Conservation (phyloP, 2,888 invertebrate genomes). For the Mystacides longicornis region DNA sequence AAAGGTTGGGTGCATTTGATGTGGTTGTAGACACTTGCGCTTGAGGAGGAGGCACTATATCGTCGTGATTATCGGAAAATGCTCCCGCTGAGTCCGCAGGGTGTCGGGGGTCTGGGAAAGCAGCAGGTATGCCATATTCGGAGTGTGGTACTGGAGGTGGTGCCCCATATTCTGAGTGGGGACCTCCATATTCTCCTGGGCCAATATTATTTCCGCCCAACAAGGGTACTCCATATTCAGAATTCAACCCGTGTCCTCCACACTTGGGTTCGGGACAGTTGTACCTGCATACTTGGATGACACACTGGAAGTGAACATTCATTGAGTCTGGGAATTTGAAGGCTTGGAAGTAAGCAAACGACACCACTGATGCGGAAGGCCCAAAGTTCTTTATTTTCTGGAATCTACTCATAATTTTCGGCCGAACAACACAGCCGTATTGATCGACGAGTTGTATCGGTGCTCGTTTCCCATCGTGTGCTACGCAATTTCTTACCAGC, state of each 20-base stretch:
- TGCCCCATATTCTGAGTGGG: constrained; percentile 63
- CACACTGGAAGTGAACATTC: constrained; percentile 96
- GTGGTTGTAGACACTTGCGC: constrained; percentile 70
- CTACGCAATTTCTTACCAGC: constrained; percentile 89
- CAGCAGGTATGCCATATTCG: constrained; percentile 70
- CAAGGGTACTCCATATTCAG: constrained; percentile 61
- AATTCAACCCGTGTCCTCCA: constrained; percentile 48
- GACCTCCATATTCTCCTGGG: constrained; percentile 57
- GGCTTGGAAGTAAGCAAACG: constrained; percentile 93
- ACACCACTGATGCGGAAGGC: constrained; percentile 87
- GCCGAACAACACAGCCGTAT: constrained; percentile 86
- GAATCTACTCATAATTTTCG: constrained; percentile 93
- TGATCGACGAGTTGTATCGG: constrained; percentile 91
- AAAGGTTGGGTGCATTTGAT: constrained; percentile 53
- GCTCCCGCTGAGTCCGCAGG: constrained; percentile 77
- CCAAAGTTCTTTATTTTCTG: constrained; percentile 95
- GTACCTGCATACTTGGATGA: constrained; percentile 89
- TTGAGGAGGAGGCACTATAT: constrained; percentile 72
- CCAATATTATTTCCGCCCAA: constrained; percentile 54
- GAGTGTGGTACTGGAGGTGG: constrained; percentile 56
- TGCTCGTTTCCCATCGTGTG: constrained; percentile 88
- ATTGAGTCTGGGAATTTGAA: constrained; percentile 96
- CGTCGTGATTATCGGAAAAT: constrained; percentile 74
- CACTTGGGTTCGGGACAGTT: constrained; percentile 92
- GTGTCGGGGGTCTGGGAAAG: constrained; percentile 81